Evolutionary conservation across 2,113 vertebrate genomes (phyloP).

Genomic region (Corythornis cristatus): DNA sequence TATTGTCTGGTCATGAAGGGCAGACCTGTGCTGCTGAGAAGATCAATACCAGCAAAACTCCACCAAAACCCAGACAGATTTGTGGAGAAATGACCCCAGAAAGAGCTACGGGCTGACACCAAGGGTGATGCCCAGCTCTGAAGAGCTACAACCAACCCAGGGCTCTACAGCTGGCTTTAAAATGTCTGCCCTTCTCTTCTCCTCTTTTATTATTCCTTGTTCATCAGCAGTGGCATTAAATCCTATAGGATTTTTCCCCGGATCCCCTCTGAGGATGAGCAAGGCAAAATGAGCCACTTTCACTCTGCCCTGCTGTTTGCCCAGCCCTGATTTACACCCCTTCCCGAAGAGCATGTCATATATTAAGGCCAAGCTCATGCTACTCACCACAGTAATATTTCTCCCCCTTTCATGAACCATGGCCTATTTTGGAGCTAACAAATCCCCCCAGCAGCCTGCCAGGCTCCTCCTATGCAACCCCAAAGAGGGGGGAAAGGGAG

Average conservation of each 20-base stretch:
- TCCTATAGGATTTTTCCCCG: neutral
- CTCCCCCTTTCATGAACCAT: neutral
- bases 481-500: neutral
- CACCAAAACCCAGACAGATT: neutral
- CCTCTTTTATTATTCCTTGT: neutral
- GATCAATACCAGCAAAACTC: neutral
- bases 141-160: neutral
- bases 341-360: fast-evolving
- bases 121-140: fast-evolving
- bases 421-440: neutral
- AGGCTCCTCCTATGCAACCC: neutral
- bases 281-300: neutral
- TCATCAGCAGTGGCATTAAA: neutral
- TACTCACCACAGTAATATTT: neutral
- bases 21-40: neutral
- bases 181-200: neutral
- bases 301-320: neutral
- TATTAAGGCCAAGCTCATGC: neutral
- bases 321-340: conserved; percentile 14
- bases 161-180: neutral
- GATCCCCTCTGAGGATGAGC: neutral
- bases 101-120: neutral
- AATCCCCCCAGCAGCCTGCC: neutral
- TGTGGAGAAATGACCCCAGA: fast-evolving
- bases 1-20: neutral